Evolutionary conservation across 2,888 invertebrate species (phyloP), one percentile per base, ranked within the genome.

Genomic region (Augochlorella aurata): DNA sequence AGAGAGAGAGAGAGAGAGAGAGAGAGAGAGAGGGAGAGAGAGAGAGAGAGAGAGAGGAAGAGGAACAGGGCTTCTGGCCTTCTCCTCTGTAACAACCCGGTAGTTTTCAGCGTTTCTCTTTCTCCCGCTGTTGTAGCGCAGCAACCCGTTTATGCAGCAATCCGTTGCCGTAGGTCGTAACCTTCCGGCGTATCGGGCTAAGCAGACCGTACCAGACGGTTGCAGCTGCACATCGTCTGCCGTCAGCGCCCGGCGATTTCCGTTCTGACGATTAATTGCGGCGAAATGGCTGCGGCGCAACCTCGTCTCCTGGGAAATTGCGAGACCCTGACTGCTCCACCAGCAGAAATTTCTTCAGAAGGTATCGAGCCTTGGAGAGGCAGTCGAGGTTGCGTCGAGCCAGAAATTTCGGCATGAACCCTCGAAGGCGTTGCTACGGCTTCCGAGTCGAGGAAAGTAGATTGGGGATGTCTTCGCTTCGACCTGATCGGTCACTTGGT

Each of bases 111-210:
- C 61, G 72, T 69, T 61, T 71, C 74, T 54, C 72, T 67, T 61
- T 77, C 73, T 80, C 70, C 66, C 71, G 61, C 71, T 63, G 38
- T 47, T 83, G 61, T 52, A 50, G 65, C 61, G 58, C 61, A 24
- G 70, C 78, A 77, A 82, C 38, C 71, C 67, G 47, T 65, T 71
- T 82, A 81, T 81, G 77, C 74, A 77, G 58, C 78, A 80, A 83
- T 75, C 81, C 85, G 75, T 88, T 89, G 81, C 84, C 84, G 69
- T 84, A 85, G 88, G 85, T 88, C 88, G 88, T 85, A 87, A 88
- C 84, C 87, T 88, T 87, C 84, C 87, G 84, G 87, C 79, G 85
- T 83, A 89, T 87, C 89, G 85, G 77, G 88, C 71, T 76, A 89
- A 87, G 89, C 88, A 83, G 85, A 88, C 84, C 89, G 88, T 83